A percentile compares a stretch with the other conserved stretches of the same genome.
phyloP scores from a whole-genome alignment of 2,113 vertebrate species.

The Pseudopipra pipra region DNA sequence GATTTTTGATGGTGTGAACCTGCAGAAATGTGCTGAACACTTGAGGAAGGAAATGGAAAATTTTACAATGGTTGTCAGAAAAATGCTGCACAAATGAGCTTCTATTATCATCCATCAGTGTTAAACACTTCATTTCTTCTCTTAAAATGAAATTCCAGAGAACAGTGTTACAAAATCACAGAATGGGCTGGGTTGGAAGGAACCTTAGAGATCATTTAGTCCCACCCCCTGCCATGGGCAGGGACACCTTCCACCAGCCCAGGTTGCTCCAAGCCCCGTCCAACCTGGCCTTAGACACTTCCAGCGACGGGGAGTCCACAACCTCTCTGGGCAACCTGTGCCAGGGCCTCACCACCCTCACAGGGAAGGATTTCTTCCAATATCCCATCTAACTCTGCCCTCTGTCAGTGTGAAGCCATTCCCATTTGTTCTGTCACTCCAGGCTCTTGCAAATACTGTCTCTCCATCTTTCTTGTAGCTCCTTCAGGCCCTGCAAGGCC shows the following conservation, averaged over 20 bases:
- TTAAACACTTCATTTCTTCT: not conserved
- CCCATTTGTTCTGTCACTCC: not conserved
- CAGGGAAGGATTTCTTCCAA: not conserved
- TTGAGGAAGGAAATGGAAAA: not conserved
- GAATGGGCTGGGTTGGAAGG: not conserved
- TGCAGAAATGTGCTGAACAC: not conserved
- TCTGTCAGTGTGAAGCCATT: not conserved
- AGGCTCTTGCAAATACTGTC: not conserved
- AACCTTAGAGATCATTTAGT: not conserved
- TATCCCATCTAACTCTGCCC: not conserved
- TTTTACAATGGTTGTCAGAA: not conserved
- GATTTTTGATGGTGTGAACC: not conserved
- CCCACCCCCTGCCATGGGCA: accelerated
- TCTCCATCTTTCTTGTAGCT: no score
- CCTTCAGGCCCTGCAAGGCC: not conserved
- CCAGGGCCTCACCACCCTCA: accelerated
- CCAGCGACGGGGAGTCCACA: not conserved
- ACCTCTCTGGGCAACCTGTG: not conserved
- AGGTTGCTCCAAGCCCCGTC: not conserved
- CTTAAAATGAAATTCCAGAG: not conserved
- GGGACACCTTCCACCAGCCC: not conserved
- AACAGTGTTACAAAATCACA: not conserved
- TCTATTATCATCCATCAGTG: not conserved
- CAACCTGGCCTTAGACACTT: accelerated
- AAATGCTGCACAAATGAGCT: not conserved